Evolutionary conservation across 1,140 invertebrate genomes (phyloP), one percentile per base, ranked within the genome.

Genomic region (Tetranychus cinnabarinus): DNA sequence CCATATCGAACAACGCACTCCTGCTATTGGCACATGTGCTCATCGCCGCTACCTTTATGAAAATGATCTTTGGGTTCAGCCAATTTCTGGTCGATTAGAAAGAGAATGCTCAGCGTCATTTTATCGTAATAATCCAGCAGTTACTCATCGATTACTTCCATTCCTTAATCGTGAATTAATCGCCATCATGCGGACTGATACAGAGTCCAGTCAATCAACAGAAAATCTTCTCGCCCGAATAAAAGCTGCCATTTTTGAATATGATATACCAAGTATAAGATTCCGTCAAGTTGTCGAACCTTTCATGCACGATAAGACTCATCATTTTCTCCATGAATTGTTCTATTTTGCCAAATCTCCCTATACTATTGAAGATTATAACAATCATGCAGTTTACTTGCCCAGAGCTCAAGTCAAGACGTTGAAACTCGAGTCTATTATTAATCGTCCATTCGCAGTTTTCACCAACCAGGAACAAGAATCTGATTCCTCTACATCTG

Each of bases 281-380:
- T 90, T 95, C 72, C 77, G 78, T 33, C 76, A 71, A 47, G 70
- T 72, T 39, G 64, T 78, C 12, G 66, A 67, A 35, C 72, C 73
- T n/a, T 72, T 72, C 60, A 61, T 74, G 59, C 70, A 69, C 10
- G 58, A 66, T 6, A 62, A 70, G 47, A 74, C 75, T 15, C 62
- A 68, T 23, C 86, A 90, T 70, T 95, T 96, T 72, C 77, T 88
- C 46, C 87, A 92, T 67, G 90, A 96, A 70, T 78, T 95, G 62
- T 81, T 82, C 64, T 81, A 80, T 70, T 96, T 86, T 76, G 86
- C 88, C 47, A 78, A 80, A 36, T 86, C 84, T 8, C 84, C 85
- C 0, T 86, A 82, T 70, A 86, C 88, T 67, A 80, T 92, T 77
- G 74, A 81, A 56, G 82, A 81, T 2, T 78, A 76, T 67, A 76